Evolutionary conservation across 2,888 invertebrate genomes (phyloP).

Genomic region (Sympetrum striolatum): DNA sequence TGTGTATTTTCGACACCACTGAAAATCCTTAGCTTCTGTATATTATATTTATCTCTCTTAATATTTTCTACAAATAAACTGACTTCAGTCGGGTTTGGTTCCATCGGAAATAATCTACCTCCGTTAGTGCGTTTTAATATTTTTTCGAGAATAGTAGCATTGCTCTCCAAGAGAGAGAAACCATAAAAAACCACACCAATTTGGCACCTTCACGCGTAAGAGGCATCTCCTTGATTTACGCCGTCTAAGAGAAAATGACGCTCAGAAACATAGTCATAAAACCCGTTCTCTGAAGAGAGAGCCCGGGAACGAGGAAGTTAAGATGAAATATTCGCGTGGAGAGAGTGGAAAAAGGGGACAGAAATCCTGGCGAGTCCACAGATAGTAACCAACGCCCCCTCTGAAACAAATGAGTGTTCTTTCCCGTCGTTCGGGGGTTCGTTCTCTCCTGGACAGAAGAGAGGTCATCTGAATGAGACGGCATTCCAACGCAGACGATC

Average conservation of each 20-base stretch:
- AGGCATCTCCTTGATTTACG: slow-evolving; percentile 5
- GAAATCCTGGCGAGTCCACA: not conserved
- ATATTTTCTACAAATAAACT: no score
- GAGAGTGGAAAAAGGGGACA: not conserved
- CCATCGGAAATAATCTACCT: not conserved
- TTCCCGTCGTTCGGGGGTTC: not conserved
- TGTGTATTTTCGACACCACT: no score
- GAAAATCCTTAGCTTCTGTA: no score
- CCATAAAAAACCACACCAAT: not conserved
- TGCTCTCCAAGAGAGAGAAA: not conserved
- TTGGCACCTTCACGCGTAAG: slow-evolving; percentile 30
- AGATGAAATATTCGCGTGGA: not conserved
- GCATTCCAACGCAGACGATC: not conserved
- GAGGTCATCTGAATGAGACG: not conserved
- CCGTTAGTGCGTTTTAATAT: not conserved
- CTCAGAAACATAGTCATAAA: slow-evolving; percentile 18
- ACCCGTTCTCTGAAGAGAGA: not conserved
- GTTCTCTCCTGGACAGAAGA: not conserved
- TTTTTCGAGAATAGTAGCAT: not conserved
- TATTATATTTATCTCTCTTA: no score
- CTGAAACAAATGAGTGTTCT: not conserved
- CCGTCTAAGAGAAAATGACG: slow-evolving; percentile 2
- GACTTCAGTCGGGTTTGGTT: not conserved
- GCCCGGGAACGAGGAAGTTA: not conserved
- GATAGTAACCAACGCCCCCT: not conserved